Evolutionary conservation across 2,113 vertebrate species (phyloP).

Genomic region (Uropsilus gracilis): DNA sequence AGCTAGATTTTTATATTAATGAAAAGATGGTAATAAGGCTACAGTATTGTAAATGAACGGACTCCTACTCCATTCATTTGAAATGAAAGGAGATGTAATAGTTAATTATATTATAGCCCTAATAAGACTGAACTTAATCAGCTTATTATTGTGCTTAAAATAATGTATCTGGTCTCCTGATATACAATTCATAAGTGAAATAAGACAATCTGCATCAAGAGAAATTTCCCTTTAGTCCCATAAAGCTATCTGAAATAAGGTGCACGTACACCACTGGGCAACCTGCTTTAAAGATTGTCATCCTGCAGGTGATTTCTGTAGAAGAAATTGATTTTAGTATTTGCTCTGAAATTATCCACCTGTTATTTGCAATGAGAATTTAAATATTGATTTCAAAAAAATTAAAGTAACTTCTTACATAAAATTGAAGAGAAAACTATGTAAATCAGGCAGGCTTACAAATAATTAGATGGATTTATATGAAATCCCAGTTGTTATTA

Average conservation of each 20-base stretch:
- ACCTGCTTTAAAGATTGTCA: not conserved
- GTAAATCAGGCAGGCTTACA: slow-evolving; percentile 4
- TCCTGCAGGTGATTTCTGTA: not conserved
- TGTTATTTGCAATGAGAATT: not conserved
- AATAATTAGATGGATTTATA: slow-evolving; percentile 8
- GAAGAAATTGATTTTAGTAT: slow-evolving; percentile 19
- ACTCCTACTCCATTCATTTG: not conserved
- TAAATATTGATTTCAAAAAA: not conserved
- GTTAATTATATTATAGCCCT: not conserved
- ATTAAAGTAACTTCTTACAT: slow-evolving; percentile 32
- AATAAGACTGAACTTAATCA: not conserved
- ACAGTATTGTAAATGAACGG: not conserved
- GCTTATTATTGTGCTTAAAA: not conserved
- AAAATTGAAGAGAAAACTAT: slow-evolving; percentile 17
- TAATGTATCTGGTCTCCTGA: not conserved
- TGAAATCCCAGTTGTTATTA: not conserved
- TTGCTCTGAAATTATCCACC: not conserved
- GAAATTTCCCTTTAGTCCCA: not conserved
- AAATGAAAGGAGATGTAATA: no score
- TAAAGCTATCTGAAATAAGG: not conserved
- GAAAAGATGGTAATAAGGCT: slow-evolving; percentile 25
- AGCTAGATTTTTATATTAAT: slow-evolving; percentile 1
- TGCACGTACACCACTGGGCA: not conserved
- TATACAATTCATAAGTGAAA: not conserved
- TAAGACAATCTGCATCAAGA: not conserved